Evolutionary conservation across 2,888 invertebrate species (phyloP).

Genomic region (Stomorhina lunata): DNA sequence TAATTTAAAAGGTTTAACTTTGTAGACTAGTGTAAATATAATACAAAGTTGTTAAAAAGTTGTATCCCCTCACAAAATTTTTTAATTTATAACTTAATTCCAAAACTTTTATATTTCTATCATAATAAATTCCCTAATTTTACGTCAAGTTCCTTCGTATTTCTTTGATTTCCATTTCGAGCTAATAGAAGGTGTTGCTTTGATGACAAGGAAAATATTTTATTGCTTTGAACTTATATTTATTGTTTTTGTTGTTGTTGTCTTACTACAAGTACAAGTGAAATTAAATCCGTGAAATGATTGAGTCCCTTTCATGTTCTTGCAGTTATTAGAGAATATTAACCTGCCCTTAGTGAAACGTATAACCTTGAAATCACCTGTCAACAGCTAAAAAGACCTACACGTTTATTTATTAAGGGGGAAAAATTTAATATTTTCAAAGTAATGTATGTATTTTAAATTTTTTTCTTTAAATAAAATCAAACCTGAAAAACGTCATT

Average conservation of each 20-base stretch:
- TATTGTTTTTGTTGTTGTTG: not conserved
- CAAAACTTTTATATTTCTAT: too few species aligned
- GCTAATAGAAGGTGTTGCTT: not conserved
- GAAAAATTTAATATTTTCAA: not conserved
- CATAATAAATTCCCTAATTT: too few species aligned
- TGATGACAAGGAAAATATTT: not conserved
- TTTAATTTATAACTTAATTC: too few species aligned
- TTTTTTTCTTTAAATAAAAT: too few species aligned
- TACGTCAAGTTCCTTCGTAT: not conserved
- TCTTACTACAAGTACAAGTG: too few species aligned
- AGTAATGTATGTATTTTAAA: not conserved
- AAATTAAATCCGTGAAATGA: too few species aligned
- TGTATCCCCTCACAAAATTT: too few species aligned
- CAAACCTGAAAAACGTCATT: too few species aligned
- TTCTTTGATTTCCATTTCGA: not conserved
- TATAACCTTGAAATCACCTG: slow-evolving; percentile 53
- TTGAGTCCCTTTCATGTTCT: too few species aligned
- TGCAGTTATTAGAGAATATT: slow-evolving; percentile 8
- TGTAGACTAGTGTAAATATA: too few species aligned
- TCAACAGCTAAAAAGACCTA: slow-evolving; percentile 16
- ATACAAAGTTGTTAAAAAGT: too few species aligned
- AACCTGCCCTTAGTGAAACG: not conserved
- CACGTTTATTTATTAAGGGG: slow-evolving; percentile 45
- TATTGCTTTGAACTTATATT: not conserved
- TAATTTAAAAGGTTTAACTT: too few species aligned